These are phyloP conservation scores for Tachypleus tridentatus DNA, from an alignment of 1,140 invertebrate genomes.

Conservation along the genomic window DNA sequence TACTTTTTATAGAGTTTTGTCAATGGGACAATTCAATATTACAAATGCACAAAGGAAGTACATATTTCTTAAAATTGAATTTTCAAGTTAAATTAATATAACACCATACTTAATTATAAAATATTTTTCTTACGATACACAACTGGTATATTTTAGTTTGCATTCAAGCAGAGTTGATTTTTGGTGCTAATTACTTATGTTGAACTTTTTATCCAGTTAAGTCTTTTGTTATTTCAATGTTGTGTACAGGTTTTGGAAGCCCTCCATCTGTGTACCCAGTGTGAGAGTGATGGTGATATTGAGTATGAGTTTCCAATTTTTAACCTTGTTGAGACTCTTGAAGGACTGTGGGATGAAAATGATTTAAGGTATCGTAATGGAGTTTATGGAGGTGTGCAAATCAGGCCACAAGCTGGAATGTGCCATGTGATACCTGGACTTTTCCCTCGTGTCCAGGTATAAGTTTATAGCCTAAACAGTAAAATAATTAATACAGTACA, in stretches of 20 bases:
- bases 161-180: background rate
- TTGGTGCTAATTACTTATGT: background rate
- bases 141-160: too few species aligned
- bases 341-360: constrained; percentile 57
- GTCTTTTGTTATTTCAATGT: constrained; percentile 5
- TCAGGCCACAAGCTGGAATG: constrained; percentile 40
- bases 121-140: too few species aligned
- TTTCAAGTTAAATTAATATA: too few species aligned
- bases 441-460: constrained; percentile 56
- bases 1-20: too few species aligned
- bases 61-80: too few species aligned
- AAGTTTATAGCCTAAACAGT: too few species aligned
- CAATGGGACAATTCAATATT: too few species aligned
- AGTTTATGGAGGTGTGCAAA: constrained; percentile 54
- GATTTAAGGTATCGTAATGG: constrained; percentile 42
- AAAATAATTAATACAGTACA: too few species aligned
- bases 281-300: constrained; percentile 55
- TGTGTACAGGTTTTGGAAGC: constrained; percentile 45
- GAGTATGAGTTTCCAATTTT: constrained; percentile 73
- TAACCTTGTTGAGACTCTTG: constrained; percentile 56
- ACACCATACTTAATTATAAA: too few species aligned
- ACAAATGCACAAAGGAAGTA: too few species aligned
- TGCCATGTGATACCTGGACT: constrained; percentile 47
- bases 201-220: constrained; percentile 8
- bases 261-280: constrained; percentile 57